Base-by-base conservation (phyloP, 2,888 invertebrate genomes). In the Heliconius charithonia region DNA sequence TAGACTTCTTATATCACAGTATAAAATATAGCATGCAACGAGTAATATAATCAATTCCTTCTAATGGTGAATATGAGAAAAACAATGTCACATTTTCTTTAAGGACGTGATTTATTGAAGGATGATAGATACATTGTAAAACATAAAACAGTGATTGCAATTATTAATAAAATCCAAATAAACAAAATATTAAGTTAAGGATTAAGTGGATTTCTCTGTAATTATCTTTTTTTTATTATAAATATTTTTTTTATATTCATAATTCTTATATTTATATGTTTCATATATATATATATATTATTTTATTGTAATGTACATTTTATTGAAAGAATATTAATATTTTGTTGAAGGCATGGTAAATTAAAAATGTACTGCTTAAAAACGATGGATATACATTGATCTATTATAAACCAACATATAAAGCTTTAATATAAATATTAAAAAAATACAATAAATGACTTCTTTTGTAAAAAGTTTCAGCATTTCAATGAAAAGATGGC, bases 1-100 rank as follows among this genome's bases (percentile, higher is more conserved):
- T n/a, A 59, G 13, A 16, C 16, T 59, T 16, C n/a, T 32, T 16
- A n/a, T 59, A 72, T 59, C 72, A 59, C 72, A 72, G 72, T 72
- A 59, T 37, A 59, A 37, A 32, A 72, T 32, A 71, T 56, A 72
- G 1, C 32, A 59, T 72, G n/a, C 72, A 32, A 72, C 32, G 16
- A 13, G 12, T 59, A 56, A 59, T 29, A 72, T 71, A 51, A 27
- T 56, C 6, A 41, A 16, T 56, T 45, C 29, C 56, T 12, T 19
- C 29, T 41, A 22, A n/a, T 3, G n/a, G 59, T 59, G 59, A 59
- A 59, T 51, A 41, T 9, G 27, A 67, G 67, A 12, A 56, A 25
- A 70, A 27, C 16, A 27, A 45, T 45, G 41, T 69, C 12, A 27
- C 27, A 27, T 27, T 62, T 59, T 59, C 7, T 59, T 59, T 59